phyloP scores from a whole-genome alignment of 2,888 invertebrate genomes.

The Camponotus fellah region DNA sequence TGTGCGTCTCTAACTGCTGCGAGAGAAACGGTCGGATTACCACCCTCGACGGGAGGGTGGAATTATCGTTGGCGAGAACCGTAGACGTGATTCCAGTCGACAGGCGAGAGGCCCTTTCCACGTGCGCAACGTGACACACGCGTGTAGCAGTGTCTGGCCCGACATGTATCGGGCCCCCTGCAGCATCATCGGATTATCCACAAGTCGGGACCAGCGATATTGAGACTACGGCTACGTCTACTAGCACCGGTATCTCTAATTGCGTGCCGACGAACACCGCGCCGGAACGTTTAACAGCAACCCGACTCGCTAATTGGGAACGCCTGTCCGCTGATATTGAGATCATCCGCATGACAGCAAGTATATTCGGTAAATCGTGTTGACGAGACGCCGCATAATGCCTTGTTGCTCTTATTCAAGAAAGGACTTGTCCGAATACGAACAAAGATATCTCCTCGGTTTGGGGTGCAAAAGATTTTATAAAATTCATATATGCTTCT shows the following conservation, averaged over 20 bases:
- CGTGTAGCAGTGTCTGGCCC: conserved; percentile 40
- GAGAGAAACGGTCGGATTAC: conserved; percentile 67
- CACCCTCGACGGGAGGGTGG: conserved; percentile 23
- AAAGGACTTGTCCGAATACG: neutral
- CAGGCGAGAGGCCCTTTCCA: conserved; percentile 4
- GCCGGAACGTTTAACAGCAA: conserved; percentile 39
- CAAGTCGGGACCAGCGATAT: neutral
- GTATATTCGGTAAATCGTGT: neutral
- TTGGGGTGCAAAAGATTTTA: neutral
- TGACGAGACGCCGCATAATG: neutral
- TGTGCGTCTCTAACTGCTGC: conserved; percentile 63
- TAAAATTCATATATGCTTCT: neutral
- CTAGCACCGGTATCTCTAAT: conserved; percentile 44
- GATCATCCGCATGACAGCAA: conserved; percentile 1
- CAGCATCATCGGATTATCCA: conserved; percentile 50
- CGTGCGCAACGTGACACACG: neutral
- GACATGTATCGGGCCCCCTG: conserved; percentile 53
- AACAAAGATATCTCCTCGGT: neutral
- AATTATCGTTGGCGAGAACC: neutral
- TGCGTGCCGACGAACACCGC: conserved; percentile 43
- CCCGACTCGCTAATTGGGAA: conserved; percentile 48
- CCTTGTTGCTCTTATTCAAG: neutral
- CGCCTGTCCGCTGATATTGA: conserved; percentile 42
- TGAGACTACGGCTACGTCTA: neutral
- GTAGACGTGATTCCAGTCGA: conserved; percentile 1